Evolutionary conservation across 2,113 vertebrate species (phyloP), one percentile per base, ranked within the genome.

Genomic region (Forbesichthys papilliferus): DNA sequence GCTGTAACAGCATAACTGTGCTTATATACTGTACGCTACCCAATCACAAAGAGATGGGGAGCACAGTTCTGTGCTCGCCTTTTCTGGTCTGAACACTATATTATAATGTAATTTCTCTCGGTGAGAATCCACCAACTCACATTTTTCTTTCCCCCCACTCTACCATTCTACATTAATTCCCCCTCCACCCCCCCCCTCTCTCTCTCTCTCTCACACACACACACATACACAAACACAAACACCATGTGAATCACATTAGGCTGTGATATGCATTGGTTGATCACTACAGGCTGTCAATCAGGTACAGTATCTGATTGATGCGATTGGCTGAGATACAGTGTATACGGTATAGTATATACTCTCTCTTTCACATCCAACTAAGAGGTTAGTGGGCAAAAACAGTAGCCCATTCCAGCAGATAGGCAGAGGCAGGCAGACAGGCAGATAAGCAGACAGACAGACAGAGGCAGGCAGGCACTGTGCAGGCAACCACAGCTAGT

Each of bases 321-420:
- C 2, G 27, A 27, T 27, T 27, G 27, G 27, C 27, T 27, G 27
- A 2, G 27, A 27, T 27, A 27, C 3, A 27, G 27, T 27, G 27
- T 27, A 27, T 27, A 27, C 2, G 27, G 27, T 27, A 27, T 27
- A 27, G 27, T 27, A 27, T 27, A 27, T 27, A 27, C 51, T 57
- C 42, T 49, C 46, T 48, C 33, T 86, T 73, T 82, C 84, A 84
- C 65, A 59, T 86, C 71, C 84, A 85, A 76, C 81, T 86, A 74
- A 69, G 66, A 71, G 53, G 64, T 76, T 64, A 72, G 47, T 13
- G 77, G 68, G 11, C 51, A 67, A 65, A 72, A 55, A 14, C 9
- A 78, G 66, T 5, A 62, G 33, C 61, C 36, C n/a, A 18, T 10
- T 8, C 34, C 20, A 5, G 16, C 49, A 8, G 7, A 34, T 27